Percentiles rank a stretch among this genome's conserved stretches.
These are phyloP conservation scores for Mechanitis messenoides DNA, from an alignment of 2,888 invertebrate genomes.

Conservation along the genomic window DNA sequence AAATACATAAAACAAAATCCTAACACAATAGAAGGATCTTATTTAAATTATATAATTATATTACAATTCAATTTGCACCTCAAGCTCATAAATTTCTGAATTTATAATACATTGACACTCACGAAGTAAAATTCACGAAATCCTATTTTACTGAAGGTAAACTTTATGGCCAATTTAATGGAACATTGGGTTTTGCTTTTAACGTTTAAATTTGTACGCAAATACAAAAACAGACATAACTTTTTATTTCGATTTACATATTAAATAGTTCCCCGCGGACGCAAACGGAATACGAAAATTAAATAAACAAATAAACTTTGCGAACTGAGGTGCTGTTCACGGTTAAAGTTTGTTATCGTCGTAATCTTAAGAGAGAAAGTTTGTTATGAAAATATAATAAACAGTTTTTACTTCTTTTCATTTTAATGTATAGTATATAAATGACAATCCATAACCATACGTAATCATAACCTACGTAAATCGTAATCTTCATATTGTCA, in stretches of 20 bases:
- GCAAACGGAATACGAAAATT: constrained; percentile 17
- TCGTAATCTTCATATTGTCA: no score
- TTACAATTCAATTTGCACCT: constrained; percentile 8
- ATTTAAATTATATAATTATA: not conserved
- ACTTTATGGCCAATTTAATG: constrained; percentile 29
- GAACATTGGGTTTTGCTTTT: constrained; percentile 27
- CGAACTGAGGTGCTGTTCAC: constrained; percentile 8
- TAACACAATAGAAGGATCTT: not conserved
- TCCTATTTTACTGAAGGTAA: constrained; percentile 25
- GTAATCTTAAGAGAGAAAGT: constrained; percentile 3
- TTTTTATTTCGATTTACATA: constrained; percentile 28
- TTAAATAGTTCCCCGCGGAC: constrained; percentile 26
- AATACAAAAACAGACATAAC: constrained; percentile 27
- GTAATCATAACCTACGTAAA: no score
- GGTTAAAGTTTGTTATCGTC: constrained; percentile 11
- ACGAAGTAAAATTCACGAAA: constrained; percentile 21
- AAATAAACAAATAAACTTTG: constrained; percentile 15
- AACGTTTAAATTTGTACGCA: constrained; percentile 25
- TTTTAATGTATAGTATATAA: no score
- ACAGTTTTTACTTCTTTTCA: not conserved
- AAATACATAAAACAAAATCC: no score
- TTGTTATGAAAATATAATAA: constrained; percentile 3
- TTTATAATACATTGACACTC: constrained; percentile 24
- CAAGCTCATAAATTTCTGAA: constrained; percentile 19
- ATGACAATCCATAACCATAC: no score